Evolutionary conservation across 37 sponge, comb jelly and placozoan species (phyloP), one percentile per base, ranked within the genome.

Genomic region (Theonella swinhoei): DNA sequence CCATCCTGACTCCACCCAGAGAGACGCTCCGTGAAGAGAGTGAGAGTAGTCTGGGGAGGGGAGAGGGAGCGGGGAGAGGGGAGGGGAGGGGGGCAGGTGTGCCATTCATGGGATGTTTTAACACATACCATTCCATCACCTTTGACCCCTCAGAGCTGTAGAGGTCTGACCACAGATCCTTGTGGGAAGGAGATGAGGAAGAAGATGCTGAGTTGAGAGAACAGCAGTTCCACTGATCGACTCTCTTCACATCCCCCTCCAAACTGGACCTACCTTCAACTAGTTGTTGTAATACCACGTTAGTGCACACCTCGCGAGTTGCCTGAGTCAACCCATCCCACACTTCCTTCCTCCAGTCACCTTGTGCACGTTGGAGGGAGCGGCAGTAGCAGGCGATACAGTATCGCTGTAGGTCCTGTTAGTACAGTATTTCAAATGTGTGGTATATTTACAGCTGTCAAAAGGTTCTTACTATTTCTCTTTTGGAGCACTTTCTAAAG

Each of bases 1-100:
- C 84, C 92, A 58, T 87, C 84, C 26, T 29, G 38, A 26, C 74
- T 67, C 82, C 78, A 87, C 0, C 79, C 84, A 62, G 81, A 79
- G 25, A 91, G 54, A 37, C 47, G 70, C 42, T 79, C 70, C 31
- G 87, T 29, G 42, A 91, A 84, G 20, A 43, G 1, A 3, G 24
- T 34, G 23, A 79, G 30, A 26, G 30, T 42, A 38, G 66, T 40
- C 87, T 86, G 69, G 11, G 30, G 0, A 40, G 68, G 47, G 31
- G 26, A 39, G 60, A 42, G 32, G 28, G 26, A 32, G n/a, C 43
- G n/a, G n/a, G 74, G 4, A 28, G 8, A 5, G 26, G 64, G 3
- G n/a, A n/a, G n/a, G n/a, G n/a, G 14, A 47, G 11, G 54, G 14
- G 14, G 7, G 54, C 54, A 17, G 54, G 54, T 14, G 54, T 17